Evolutionary conservation across 2,888 invertebrate species (phyloP).

Genomic region (Folsomia manolachei): DNA sequence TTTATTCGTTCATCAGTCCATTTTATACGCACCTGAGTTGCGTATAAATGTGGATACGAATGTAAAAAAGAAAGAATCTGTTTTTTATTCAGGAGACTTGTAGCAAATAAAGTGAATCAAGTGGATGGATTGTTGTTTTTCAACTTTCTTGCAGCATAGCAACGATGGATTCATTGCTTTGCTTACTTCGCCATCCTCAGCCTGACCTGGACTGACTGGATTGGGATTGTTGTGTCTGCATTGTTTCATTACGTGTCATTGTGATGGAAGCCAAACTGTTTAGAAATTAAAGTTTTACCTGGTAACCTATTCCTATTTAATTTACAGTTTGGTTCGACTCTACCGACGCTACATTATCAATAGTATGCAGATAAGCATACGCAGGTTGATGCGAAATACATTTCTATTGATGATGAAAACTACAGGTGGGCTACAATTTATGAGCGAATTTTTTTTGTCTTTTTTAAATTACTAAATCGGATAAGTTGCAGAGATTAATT

Average conservation of each 20-base stretch:
- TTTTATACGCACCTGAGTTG: too few relatives aligned
- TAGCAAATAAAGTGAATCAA: constrained; percentile 4
- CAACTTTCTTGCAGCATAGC: background rate
- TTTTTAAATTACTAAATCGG: too few relatives aligned
- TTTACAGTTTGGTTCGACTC: background rate
- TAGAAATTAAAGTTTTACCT: background rate
- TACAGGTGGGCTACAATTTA: too few relatives aligned
- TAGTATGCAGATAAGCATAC: too few relatives aligned
- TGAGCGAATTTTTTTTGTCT: too few relatives aligned
- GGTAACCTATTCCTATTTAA: background rate
- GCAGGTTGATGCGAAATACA: too few relatives aligned
- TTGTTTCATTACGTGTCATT: background rate
- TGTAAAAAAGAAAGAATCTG: background rate
- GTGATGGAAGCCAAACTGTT: background rate
- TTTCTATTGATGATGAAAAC: too few relatives aligned
- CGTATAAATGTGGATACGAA: background rate
- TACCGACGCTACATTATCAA: background rate
- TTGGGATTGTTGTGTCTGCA: background rate
- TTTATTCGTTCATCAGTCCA: background rate
- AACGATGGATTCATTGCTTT: background rate
- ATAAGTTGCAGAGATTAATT: too few relatives aligned
- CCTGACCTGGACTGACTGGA: background rate
- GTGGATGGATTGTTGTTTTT: background rate
- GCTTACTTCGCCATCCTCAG: too few relatives aligned
- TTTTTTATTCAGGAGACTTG: background rate